Conservation (phyloP, 2,113 vertebrate species). For the Cromileptes altivelis region DNA sequence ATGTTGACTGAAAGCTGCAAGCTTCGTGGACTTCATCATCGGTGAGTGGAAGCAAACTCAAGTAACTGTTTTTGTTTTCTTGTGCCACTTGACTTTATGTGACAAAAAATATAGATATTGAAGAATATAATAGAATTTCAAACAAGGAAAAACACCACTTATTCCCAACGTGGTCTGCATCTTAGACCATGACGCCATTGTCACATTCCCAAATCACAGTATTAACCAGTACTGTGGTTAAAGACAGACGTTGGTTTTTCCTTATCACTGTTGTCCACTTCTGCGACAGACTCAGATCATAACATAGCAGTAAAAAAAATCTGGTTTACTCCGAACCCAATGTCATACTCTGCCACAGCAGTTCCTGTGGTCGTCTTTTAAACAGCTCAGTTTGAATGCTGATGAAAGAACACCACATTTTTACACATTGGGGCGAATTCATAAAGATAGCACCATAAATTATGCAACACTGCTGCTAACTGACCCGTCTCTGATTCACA, state of each 20-base stretch:
- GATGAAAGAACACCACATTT: slow-evolving; percentile 39
- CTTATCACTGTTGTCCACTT: background rate
- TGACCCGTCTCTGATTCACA: no score
- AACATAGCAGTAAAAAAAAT: background rate
- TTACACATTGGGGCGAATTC: background rate
- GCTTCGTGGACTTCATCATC: slow-evolving; percentile 97
- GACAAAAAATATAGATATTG: background rate
- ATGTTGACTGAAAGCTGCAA: slow-evolving; percentile 99
- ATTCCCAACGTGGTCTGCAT: background rate
- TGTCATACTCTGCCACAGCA: background rate
- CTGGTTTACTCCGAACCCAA: background rate
- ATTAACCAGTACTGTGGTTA: no score
- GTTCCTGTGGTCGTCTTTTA: slow-evolving; percentile 15
- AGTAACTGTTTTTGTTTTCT: background rate
- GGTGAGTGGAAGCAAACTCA: slow-evolving; percentile 81
- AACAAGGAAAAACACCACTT: background rate
- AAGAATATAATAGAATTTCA: background rate
- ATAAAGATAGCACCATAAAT: no score
- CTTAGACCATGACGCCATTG: background rate
- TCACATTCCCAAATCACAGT: no score
- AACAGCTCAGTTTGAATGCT: background rate
- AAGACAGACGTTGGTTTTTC: background rate
- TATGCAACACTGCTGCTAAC: no score
- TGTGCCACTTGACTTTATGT: background rate
- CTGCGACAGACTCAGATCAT: background rate